Evolutionary conservation across 1,140 invertebrate species (phyloP), one percentile per base, ranked within the genome.

Genomic region (Argopecten irradians): DNA sequence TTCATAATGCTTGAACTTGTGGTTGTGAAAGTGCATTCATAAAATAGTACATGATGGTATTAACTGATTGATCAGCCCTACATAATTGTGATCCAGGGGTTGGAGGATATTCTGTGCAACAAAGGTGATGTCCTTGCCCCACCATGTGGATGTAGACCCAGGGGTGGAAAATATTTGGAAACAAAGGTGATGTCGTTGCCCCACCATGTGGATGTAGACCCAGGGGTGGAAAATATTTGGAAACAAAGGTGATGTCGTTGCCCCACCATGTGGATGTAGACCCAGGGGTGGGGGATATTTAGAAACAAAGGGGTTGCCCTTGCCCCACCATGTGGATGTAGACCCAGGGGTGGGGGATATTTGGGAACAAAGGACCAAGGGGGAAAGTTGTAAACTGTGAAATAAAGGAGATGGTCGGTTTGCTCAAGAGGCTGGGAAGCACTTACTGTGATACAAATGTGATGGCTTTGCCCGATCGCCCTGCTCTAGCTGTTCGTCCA

Each of bases 401-500:
- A 55, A 55, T 55, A 14, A 14, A 14, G 13, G 13, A 13, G 13
- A n/a, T 55, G n/a, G 13, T 14, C 46, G n/a, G 46, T 55, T 14
- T 83, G 32, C 13, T 19, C 13, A 83, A 83, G 32, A 19, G 82
- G 32, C 16, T 28, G n/a, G 28, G 22, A 22, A 7, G 33, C 13
- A 93, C 94, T 93, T 93, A 96, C 94, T 96, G 98, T 96, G 96
- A 97, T 0, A 99, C 96, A 93, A 97, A 96, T 28, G 96, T 97
- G 34, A 95, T 93, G 83, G 95, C 90, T 90, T 97, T 96, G 13
- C 99, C 99, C 84, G 96, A 96, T 92, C 98, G 96, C 0, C 98
- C 99, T 55, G 99, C 99, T 93, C 99, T 96, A 0, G 99, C 99
- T 22, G 99, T 99, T 94, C 99, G 96, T 2, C 99, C 99, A 83